phyloP scores from a whole-genome alignment of 2,113 vertebrate genomes.

The Plectropomus leopardus region DNA sequence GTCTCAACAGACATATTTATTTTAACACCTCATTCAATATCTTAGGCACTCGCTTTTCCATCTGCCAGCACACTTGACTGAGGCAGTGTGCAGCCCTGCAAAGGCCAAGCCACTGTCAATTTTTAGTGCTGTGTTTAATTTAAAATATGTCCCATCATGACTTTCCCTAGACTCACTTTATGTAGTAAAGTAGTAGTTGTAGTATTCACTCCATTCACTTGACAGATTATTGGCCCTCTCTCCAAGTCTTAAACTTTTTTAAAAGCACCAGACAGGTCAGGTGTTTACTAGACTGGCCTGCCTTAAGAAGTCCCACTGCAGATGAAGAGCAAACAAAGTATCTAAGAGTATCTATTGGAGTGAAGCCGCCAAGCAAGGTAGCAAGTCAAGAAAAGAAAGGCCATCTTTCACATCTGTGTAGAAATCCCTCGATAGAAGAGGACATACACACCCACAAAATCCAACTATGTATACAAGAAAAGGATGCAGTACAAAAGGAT shows the following conservation, averaged over 20 bases:
- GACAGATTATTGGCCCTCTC: constrained; percentile 9
- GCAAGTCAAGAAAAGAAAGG: neutral
- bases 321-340: neutral
- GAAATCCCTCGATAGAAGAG: constrained; percentile 5
- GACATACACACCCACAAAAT: neutral
- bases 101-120: constrained; percentile 1
- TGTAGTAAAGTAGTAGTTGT: too few species aligned
- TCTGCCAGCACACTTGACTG: neutral
- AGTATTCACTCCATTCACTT: constrained; percentile 6
- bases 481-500: neutral
- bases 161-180: neutral
- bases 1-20: neutral
- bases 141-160: neutral
- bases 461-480: neutral
- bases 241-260: neutral
- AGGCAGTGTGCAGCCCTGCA: neutral
- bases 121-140: constrained; percentile 12
- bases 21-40: neutral
- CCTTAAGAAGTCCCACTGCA: neutral
- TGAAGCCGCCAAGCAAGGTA: neutral
- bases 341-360: neutral
- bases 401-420: neutral
- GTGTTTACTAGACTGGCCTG: neutral
- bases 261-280: neutral
- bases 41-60: neutral